phyloP scores from a whole-genome alignment of 2,113 vertebrate genomes.

The Dolichotis patagonum region DNA sequence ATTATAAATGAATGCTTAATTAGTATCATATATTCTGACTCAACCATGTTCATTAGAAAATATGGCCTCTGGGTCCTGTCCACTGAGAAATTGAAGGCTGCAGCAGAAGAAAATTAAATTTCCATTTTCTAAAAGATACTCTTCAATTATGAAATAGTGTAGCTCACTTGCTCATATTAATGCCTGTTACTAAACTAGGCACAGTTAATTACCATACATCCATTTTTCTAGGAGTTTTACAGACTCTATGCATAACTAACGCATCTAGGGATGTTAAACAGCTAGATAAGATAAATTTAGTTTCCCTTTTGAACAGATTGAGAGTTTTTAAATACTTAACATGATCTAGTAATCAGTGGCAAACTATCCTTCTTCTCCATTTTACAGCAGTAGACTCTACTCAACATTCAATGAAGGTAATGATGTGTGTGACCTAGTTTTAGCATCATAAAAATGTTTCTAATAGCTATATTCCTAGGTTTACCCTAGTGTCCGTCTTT shows the following conservation, averaged over 20 bases:
- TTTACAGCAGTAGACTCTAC: neutral
- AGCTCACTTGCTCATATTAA: slow-evolving; percentile 81
- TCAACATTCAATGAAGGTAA: neutral
- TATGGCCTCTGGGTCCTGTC: slow-evolving; percentile 81
- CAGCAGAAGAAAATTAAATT: slow-evolving; percentile 85
- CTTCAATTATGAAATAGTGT: slow-evolving; percentile 86
- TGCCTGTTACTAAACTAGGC: slow-evolving; percentile 75
- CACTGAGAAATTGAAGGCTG: slow-evolving; percentile 84
- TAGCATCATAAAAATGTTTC: neutral
- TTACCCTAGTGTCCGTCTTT: neutral
- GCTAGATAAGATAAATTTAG: neutral
- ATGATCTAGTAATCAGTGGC: neutral
- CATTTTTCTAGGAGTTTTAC: slow-evolving; percentile 68
- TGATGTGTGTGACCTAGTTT: neutral
- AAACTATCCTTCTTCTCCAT: neutral
- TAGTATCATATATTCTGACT: slow-evolving; percentile 84
- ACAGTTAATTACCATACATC: slow-evolving; percentile 81
- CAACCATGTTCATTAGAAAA: slow-evolving; percentile 81
- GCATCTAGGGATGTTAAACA: neutral
- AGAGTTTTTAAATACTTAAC: neutral
- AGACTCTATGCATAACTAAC: neutral
- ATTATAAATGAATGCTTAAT: slow-evolving; percentile 86
- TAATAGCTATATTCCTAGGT: neutral
- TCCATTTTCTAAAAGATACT: slow-evolving; percentile 83
- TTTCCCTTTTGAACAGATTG: slow-evolving; percentile 37